These are phyloP conservation scores for Gephyroberyx darwinii DNA, from an alignment of 2,797 vertebrate species.

Conservation along the genomic window DNA sequence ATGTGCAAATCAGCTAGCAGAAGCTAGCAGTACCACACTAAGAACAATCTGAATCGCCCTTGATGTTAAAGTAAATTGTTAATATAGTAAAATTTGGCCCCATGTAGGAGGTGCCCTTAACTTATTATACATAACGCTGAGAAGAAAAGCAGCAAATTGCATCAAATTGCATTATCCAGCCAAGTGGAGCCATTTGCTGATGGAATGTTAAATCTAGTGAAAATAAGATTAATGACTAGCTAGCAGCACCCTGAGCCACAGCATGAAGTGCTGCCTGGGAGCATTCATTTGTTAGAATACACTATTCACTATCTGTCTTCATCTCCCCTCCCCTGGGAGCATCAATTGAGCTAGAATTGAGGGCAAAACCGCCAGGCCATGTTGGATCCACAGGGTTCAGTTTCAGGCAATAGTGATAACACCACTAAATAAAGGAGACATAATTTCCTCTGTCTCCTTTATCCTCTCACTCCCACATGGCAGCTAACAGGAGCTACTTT, in stretches of 20 bases:
- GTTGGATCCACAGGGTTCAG: conserved; percentile 30
- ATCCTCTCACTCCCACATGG: conserved; percentile 6
- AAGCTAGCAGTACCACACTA: conserved; percentile 23
- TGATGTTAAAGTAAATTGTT: conserved; percentile 68
- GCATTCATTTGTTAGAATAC: conserved; percentile 62
- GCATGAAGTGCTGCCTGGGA: conserved; percentile 58
- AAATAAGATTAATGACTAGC: conserved; percentile 81
- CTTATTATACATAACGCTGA: conserved; percentile 64
- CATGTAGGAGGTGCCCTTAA: conserved; percentile 68
- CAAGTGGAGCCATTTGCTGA: conserved; percentile 78
- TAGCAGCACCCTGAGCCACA: conserved; percentile 63
- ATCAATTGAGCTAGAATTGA: conserved; percentile 51
- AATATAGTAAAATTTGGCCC: conserved; percentile 65
- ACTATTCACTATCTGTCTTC: conserved; percentile 67
- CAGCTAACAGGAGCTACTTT: conserved; percentile 11
- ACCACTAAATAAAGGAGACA: conserved; percentile 28
- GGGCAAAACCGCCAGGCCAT: conserved; percentile 43
- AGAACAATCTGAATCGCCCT: conserved; percentile 51
- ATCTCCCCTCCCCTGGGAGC: conserved; percentile 61
- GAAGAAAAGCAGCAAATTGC: conserved; percentile 72
- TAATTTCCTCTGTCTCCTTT: conserved; percentile 21
- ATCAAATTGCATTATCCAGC: conserved; percentile 79
- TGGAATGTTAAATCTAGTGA: conserved; percentile 80
- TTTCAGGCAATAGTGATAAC: conserved; percentile 24
- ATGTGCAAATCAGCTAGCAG: conserved; percentile 42